Percentiles rank a stretch among this genome's conserved stretches.
Evolutionary conservation across 2,797 vertebrate species (phyloP).

Genomic region (Garrulus glandarius): DNA sequence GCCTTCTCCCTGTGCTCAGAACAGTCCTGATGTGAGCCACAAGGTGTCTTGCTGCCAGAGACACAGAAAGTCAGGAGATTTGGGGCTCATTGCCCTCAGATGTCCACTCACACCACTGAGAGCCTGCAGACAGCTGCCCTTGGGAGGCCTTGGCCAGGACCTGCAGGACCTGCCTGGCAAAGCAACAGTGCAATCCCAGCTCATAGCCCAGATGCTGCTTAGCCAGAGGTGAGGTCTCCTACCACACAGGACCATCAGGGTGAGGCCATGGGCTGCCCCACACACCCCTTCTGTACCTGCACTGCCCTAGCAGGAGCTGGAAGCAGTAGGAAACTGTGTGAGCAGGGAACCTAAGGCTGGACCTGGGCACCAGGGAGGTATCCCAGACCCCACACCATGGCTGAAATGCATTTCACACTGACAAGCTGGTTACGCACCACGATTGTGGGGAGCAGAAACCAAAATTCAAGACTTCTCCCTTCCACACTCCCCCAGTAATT

Average conservation of each 20-base stretch:
- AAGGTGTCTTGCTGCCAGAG: accelerated
- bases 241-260: background rate
- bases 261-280: background rate
- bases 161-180: accelerated
- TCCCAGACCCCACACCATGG: background rate
- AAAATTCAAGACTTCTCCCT: background rate
- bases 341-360: background rate
- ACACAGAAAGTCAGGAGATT: background rate
- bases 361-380: accelerated
- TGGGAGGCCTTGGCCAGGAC: background rate
- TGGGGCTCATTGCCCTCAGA: background rate
- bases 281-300: accelerated
- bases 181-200: background rate
- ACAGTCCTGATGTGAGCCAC: accelerated
- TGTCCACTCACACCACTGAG: background rate
- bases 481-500: background rate
- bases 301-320: background rate
- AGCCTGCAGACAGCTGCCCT: background rate
- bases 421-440: accelerated
- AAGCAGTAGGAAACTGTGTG: accelerated
- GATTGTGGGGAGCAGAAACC: background rate
- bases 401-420: background rate
- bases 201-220: accelerated
- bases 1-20: background rate
- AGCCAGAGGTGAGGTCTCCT: background rate